Percentiles rank a stretch among this genome's conserved stretches.
phyloP scores from a whole-genome alignment of 2,888 invertebrate genomes.

The Orthosia cruda region DNA sequence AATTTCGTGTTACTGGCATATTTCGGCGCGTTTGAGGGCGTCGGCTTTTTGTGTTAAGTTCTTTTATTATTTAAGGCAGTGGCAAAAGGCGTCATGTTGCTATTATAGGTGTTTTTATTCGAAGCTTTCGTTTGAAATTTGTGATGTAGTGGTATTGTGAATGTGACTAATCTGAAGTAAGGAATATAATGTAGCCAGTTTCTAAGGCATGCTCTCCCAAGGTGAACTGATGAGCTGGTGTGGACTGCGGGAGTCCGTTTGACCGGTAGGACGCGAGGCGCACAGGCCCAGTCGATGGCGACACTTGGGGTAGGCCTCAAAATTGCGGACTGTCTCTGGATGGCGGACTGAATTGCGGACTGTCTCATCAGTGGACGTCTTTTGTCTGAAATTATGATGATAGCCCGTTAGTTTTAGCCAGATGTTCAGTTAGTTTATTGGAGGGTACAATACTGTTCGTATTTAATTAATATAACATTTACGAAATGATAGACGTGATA shows the following conservation, averaged over 20 bases:
- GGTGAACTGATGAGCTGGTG: neutral
- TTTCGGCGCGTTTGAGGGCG: slow-evolving; percentile 51
- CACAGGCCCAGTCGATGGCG: too few species aligned
- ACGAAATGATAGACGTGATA: neutral
- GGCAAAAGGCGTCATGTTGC: slow-evolving; percentile 33
- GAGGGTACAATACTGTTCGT: neutral
- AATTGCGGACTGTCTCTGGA: too few species aligned
- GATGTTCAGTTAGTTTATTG: neutral
- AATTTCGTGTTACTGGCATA: slow-evolving; percentile 60
- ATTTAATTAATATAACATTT: neutral
- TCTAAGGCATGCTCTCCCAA: neutral
- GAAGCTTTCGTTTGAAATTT: neutral
- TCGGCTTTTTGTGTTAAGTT: slow-evolving; percentile 37
- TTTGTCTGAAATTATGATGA: too few species aligned
- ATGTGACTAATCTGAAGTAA: neutral
- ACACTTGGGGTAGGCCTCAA: too few species aligned
- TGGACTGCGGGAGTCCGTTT: too few species aligned
- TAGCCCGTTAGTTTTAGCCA: too few species aligned
- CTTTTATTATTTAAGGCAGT: slow-evolving; percentile 19
- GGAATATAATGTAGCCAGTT: neutral
- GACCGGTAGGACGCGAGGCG: too few species aligned
- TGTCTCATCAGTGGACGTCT: too few species aligned
- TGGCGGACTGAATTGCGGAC: too few species aligned
- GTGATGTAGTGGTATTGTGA: neutral
- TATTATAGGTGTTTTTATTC: slow-evolving; percentile 5